Conservation (phyloP, 2,113 vertebrate genomes). For the Chitala chitala region DNA sequence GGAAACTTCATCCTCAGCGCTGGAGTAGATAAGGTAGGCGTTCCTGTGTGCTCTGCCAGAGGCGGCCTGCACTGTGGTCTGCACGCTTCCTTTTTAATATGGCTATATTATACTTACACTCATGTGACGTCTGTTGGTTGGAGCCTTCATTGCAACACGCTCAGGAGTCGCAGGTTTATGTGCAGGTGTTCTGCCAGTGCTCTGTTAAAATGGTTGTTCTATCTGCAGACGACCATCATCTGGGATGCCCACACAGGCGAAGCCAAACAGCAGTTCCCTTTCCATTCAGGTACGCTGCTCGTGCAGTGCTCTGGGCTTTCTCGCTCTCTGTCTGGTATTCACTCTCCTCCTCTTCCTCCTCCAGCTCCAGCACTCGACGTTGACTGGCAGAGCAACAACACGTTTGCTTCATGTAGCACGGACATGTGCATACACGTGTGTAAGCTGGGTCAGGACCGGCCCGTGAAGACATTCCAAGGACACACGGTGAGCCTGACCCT, state of each 20-base stretch:
- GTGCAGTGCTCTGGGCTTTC: background rate
- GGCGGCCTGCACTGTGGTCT: too few relatives aligned
- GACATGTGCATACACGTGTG: constrained; percentile 99
- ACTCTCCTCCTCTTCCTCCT: too few relatives aligned
- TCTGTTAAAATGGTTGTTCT: background rate
- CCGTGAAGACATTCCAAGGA: constrained; percentile 99
- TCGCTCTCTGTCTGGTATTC: background rate
- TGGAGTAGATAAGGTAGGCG: constrained; percentile 93
- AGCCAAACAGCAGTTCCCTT: constrained; percentile 97
- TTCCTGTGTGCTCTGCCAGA: background rate
- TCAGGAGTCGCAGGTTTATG: background rate
- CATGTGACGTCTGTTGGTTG: too few relatives aligned
- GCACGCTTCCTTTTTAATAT: too few relatives aligned
- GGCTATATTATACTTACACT: too few relatives aligned
- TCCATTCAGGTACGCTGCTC: constrained; percentile 82
- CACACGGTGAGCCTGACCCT: constrained; percentile 78
- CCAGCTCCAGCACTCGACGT: constrained; percentile 92
- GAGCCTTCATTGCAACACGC: too few relatives aligned
- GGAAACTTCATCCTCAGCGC: constrained; percentile 98
- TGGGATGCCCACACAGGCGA: constrained; percentile 98
- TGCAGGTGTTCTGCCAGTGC: background rate
- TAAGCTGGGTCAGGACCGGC: constrained; percentile 91
- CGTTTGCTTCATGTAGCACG: constrained; percentile 95
- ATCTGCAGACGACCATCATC: constrained; percentile 90
- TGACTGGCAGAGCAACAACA: constrained; percentile 98